These are phyloP conservation scores for Priocnemis perturbator DNA, from an alignment of 2,888 invertebrate species.

Conservation along the genomic window DNA sequence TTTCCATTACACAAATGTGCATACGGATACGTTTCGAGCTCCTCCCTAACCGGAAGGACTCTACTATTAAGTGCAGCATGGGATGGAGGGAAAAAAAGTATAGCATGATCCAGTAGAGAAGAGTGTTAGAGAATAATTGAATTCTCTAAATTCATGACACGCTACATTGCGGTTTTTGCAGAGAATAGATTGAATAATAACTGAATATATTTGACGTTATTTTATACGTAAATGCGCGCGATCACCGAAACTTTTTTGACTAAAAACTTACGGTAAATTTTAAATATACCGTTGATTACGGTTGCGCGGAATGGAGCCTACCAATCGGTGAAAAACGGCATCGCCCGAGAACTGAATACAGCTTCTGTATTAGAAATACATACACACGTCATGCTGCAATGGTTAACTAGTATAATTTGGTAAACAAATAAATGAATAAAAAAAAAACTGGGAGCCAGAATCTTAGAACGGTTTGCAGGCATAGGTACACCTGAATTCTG, in stretches of 20 bases:
- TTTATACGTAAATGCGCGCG: neutral
- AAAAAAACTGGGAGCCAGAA: slow-evolving; percentile 46
- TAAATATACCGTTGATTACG: too few species aligned
- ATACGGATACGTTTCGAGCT: slow-evolving; percentile 18
- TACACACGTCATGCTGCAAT: slow-evolving; percentile 2
- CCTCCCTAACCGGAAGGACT: neutral
- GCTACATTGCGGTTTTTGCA: neutral
- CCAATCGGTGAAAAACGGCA: too few species aligned
- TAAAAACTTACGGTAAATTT: too few species aligned
- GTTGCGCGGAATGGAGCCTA: too few species aligned
- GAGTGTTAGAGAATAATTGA: slow-evolving; percentile 18
- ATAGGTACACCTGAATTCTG: slow-evolving; percentile 17
- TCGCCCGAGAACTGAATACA: neutral
- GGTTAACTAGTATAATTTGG: slow-evolving; percentile 12
- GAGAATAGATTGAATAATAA: too few species aligned
- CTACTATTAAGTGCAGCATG: neutral
- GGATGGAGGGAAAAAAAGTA: slow-evolving; percentile 3
- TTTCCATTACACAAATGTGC: slow-evolving; percentile 22
- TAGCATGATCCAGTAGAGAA: neutral
- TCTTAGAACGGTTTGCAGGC: slow-evolving; percentile 39
- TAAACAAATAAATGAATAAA: slow-evolving; percentile 24
- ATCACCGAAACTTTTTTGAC: neutral
- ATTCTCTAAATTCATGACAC: slow-evolving; percentile 36
- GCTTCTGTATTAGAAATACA: slow-evolving; percentile 2
- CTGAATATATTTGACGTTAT: slow-evolving; percentile 13